Evolutionary conservation across 1,140 invertebrate genomes (phyloP).

Genomic region (Polypedilum pembai): DNA sequence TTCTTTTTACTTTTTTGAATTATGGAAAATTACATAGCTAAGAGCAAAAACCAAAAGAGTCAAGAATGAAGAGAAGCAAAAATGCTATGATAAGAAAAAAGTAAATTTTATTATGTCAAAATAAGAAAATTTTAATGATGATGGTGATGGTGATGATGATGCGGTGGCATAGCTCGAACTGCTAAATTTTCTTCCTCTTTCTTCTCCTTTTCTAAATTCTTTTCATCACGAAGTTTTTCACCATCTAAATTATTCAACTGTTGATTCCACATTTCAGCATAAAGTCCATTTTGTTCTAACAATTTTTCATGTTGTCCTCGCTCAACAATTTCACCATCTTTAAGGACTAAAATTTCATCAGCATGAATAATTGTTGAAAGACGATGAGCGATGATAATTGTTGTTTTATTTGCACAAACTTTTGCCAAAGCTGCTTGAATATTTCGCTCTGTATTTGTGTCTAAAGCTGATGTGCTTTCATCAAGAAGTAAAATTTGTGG

Average conservation of each 20-base stretch:
- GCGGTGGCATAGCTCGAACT: too few relatives aligned
- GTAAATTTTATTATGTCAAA: not conserved
- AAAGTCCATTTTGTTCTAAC: conserved; percentile 58
- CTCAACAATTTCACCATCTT: conserved; percentile 84
- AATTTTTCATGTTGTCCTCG: conserved; percentile 79
- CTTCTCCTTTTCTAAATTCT: not conserved
- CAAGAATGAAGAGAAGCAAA: not conserved
- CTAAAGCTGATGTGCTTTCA: conserved; percentile 81
- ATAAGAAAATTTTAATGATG: not conserved
- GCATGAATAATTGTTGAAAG: conserved; percentile 89
- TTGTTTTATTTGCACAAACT: conserved; percentile 78
- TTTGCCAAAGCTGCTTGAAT: conserved; percentile 69
- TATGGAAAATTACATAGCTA: conserved; percentile 26
- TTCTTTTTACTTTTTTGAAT: not conserved
- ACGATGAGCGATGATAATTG: conserved; percentile 86
- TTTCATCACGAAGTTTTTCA: conserved; percentile 27
- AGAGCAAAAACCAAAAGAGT: not conserved
- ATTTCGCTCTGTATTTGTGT: conserved; percentile 76
- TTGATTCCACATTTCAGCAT: conserved; percentile 83
- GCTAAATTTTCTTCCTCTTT: too few relatives aligned
- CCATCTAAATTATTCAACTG: conserved; percentile 57
- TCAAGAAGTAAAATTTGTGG: conserved; percentile 82
- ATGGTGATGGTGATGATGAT: too few relatives aligned
- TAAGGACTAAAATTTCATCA: conserved; percentile 84
- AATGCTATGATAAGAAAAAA: not conserved